Evolutionary conservation across 2,888 invertebrate genomes (phyloP).

Genomic region (Gandaritis pyraliata): DNA sequence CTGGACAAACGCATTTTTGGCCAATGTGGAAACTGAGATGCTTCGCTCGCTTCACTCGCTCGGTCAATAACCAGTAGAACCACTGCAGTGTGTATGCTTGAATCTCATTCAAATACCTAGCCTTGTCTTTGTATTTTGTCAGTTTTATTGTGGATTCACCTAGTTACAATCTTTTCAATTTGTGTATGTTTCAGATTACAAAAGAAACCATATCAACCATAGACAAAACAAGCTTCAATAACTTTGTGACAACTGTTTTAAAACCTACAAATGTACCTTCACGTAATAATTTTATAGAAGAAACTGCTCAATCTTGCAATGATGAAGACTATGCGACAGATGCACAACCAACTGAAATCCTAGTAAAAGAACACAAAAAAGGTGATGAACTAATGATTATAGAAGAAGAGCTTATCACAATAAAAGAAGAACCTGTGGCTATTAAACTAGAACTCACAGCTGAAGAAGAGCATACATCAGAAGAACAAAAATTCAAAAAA

Average conservation of each 20-base stretch:
- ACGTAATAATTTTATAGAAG: background rate
- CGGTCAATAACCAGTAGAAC: too few species aligned
- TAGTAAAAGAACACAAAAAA: conserved; percentile 12
- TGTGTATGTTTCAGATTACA: conserved; percentile 21
- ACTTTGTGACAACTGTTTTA: conserved; percentile 11
- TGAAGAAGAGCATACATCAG: background rate
- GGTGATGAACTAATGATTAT: conserved; percentile 8
- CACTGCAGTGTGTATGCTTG: too few species aligned
- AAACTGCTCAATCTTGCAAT: background rate
- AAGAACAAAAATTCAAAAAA: conserved; percentile 2
- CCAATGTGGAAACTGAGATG: too few species aligned
- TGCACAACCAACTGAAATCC: background rate
- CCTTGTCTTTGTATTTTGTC: too few species aligned
- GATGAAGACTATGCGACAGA: background rate
- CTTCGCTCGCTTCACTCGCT: too few species aligned
- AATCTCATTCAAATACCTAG: too few species aligned
- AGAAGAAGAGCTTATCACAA: conserved; percentile 3
- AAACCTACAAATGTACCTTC: conserved; percentile 6
- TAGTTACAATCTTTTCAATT: background rate
- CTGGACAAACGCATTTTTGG: too few species aligned
- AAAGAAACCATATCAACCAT: conserved; percentile 6
- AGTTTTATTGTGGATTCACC: too few species aligned
- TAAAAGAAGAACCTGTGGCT: conserved; percentile 16
- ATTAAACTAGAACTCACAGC: background rate
- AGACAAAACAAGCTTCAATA: conserved; percentile 6